Base-by-base conservation (phyloP, 2,888 invertebrate genomes). In the Hydropsyche betteni region DNA sequence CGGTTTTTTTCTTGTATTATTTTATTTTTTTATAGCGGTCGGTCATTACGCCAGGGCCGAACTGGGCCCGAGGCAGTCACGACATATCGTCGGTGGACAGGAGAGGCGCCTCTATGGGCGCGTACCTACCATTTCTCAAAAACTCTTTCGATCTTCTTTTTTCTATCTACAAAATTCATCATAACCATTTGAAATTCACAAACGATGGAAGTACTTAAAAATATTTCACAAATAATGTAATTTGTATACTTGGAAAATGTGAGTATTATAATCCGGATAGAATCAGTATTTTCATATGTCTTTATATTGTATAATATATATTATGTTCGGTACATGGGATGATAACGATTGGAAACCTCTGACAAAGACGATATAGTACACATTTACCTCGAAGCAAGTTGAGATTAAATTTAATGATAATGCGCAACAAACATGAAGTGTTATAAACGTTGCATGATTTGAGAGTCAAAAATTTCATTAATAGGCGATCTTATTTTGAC, bases 321-420 rank as follows among this genome's bases (percentile, higher is more conserved):
- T 24, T 24, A 24, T 24, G 2, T 24, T 24, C 24, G 24, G 24
- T 24, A 24, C 24, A 24, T 24, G 24, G 24, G 1, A 24, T 24
- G 24, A 24, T 24, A 24, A 24, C 24, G 24, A 24, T 69, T 69
- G 14, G 12, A 16, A 51, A 50, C 69, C 5, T 16, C 69, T 69
- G 69, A 69, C 51, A 69, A 51, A 24, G 71, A 71, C 71, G 71
- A 71, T 71, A 71, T 71, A 36, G 71, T 71, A 71, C 24, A 24
- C 71, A 71, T 71, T 71, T 55, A 71, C 53, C 71, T 55, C 38
- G 36, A n/a, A 71, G 71, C 71, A 55, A 74, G 68, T 58, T 68
- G 69, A 76, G 76, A 76, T 76, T 76, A 73, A 76, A 76, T 76
- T 76, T 76, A 69, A 58, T 38, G 76, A 76, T 76, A 76, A 74